Evolutionary conservation across 64 coral and sea anemone species (phyloP).

Genomic region (Platygyra sinensis): DNA sequence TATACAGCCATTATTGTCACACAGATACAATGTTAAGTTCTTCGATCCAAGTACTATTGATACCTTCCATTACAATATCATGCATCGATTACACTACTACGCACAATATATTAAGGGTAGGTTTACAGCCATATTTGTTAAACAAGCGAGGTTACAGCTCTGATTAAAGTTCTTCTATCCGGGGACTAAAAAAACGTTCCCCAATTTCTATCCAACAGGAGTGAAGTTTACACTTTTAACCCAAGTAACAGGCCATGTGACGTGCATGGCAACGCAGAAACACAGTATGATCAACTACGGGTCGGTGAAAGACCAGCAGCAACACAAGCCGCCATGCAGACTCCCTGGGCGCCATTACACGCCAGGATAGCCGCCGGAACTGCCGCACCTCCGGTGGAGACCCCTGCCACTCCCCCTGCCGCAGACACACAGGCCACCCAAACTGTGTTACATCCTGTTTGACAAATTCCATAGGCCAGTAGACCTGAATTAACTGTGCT

Average conservation of each 20-base stretch:
- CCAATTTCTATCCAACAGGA: background rate
- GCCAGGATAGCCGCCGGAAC: conserved; percentile 48
- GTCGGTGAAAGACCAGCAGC: conserved; percentile 26
- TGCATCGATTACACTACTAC: no score
- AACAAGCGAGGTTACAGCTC: no score
- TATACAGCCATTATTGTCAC: no score
- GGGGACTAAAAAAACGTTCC: no score
- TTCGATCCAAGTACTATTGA: no score
- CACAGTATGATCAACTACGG: background rate
- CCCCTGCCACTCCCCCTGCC: conserved; percentile 28
- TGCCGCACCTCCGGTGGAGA: background rate
- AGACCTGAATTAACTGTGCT: background rate
- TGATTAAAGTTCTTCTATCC: no score
- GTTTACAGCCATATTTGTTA: no score
- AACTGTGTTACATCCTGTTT: background rate
- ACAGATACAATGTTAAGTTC: no score
- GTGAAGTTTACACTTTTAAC: background rate
- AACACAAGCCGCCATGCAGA: conserved; percentile 41
- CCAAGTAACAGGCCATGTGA: background rate
- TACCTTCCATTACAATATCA: no score
- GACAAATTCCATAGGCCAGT: background rate
- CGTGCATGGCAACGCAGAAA: background rate
- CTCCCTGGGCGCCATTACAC: conserved; percentile 52
- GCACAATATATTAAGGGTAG: no score
- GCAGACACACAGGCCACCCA: conserved; percentile 30